Evolutionary conservation across 92 coral and sea anemone species (phyloP), one percentile per base, ranked within the genome.

Genomic region (Nematostella vectensis): DNA sequence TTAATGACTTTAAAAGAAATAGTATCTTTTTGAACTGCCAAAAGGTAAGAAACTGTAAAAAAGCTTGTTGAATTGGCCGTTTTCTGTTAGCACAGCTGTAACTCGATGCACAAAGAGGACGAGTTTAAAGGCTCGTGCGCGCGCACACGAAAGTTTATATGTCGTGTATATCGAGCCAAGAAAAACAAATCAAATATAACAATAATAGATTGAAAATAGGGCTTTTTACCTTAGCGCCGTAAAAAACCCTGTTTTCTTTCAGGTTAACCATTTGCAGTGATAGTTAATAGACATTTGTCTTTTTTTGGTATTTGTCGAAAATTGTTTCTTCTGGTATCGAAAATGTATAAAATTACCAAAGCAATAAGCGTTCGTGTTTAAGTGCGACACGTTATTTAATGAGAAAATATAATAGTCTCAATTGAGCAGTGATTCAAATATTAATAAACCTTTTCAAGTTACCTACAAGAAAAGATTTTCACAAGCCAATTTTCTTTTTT

Each of bases 61-160:
- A 45, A 19, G 23, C 21, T 22, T 9, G 17, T 10, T 11, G 15
- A 36, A 22, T 55, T 31, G 23, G 47, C 62, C 30, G 27, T 27
- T 20, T 24, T 45, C 20, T 66, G 50, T 66, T 66, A 24, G 72
- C 44, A 42, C 72, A 66, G 72, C 72, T 66, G 72, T 19, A 43
- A 23, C 4, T 22, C 30, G 33, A 44, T 43, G 53, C 62, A 66
- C 72, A 66, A 66, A 66, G 53, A 59, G 29, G 18, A 21, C 33
- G 3, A 50, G 60, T 36, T 63, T 25, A 10, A 6, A 11, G 12
- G 21, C 51, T 10, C 51, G 18, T 36, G 21, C 21, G 21, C 51
- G 51, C 51, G 18, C 4, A 4, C 18, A 22, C 51, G 4, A 19
- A 45, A 11, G 51, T 45, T 36, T 36, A 36, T 36, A 36, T 36